Evolutionary conservation across 1,140 invertebrate species (phyloP), one percentile per base, ranked within the genome.

Genomic region (Lucilia sericata): DNA sequence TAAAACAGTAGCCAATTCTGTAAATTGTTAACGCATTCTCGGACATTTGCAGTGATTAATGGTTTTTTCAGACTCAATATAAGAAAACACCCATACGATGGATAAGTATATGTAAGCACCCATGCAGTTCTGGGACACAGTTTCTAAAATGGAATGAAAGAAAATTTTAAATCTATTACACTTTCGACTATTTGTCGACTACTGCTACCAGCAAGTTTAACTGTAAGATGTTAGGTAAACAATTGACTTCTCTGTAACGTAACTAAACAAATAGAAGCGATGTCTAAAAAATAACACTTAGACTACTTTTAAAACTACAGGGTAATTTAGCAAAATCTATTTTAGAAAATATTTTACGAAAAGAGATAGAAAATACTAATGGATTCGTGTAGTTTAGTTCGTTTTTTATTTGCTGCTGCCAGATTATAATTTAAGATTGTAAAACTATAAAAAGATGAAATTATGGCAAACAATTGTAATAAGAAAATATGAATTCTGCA

Each of bases 1-100:
- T 42, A 42, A 80, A 80, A 80, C 76, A 80, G 76, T 80, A 80
- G 76, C 76, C 76, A 80, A 80, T 80, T 80, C 76, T 80, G 47
- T 49, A 80, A 80, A 80, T 80, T 80, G 76, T 80, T 80, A 80
- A 80, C 76, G 76, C 76, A 80, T 80, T 80, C 76, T 80, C 76
- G 42, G 76, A 80, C 76, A 80, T 80, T 51, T 21, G 9, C 47
- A 21, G 19, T 80, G 76, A 80, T 80, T 80, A 80, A 80, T 80
- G 76, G 25, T 17, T 80, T 80, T 80, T 80, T 60, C 12, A 60
- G n/a, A 60, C 55, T 60, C 13, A 7, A 70, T 21, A 21, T 2
- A 19, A 70, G 19, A 70, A 7, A 70, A 60, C 55, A 60, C 55
- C 7, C 55, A 60, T 60, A 60, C 55, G 25, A 1, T 30, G 25